Evolutionary conservation across 2,888 invertebrate genomes (phyloP).

Genomic region (Zonitis immaculata): DNA sequence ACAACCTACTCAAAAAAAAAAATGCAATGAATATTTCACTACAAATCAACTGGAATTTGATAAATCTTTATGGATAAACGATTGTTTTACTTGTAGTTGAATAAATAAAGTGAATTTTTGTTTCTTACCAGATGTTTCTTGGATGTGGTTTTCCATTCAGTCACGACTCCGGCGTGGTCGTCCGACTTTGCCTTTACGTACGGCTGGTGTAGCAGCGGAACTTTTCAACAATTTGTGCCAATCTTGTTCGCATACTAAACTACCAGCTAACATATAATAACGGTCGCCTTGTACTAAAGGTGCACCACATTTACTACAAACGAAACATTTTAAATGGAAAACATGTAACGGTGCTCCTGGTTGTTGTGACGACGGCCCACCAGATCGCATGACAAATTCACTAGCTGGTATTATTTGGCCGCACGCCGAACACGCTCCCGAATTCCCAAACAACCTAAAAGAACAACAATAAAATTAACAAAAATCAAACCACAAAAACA

Average conservation of each 20-base stretch:
- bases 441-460: conserved; percentile 85
- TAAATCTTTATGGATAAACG: no score
- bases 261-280: conserved; percentile 87
- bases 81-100: no score
- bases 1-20: no score
- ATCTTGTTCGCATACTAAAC: conserved; percentile 91
- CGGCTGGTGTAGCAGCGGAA: conserved; percentile 60
- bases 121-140: no score
- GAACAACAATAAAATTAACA: conserved; percentile 33
- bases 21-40: no score
- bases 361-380: conserved; percentile 54
- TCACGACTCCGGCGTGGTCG: conserved; percentile 84
- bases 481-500: not conserved
- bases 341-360: conserved; percentile 64
- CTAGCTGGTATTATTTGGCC: conserved; percentile 88
- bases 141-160: conserved; percentile 61
- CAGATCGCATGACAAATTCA: conserved; percentile 89
- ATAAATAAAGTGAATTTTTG: no score
- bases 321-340: conserved; percentile 94
- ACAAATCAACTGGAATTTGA: no score
- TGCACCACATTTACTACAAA: conserved; percentile 88
- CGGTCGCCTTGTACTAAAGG: conserved; percentile 88
- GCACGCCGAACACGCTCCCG: conserved; percentile 88
- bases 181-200: conserved; percentile 86
- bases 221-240: conserved; percentile 89